phyloP scores from a whole-genome alignment of 2,113 vertebrate genomes.

The Lipotes vexillifer region DNA sequence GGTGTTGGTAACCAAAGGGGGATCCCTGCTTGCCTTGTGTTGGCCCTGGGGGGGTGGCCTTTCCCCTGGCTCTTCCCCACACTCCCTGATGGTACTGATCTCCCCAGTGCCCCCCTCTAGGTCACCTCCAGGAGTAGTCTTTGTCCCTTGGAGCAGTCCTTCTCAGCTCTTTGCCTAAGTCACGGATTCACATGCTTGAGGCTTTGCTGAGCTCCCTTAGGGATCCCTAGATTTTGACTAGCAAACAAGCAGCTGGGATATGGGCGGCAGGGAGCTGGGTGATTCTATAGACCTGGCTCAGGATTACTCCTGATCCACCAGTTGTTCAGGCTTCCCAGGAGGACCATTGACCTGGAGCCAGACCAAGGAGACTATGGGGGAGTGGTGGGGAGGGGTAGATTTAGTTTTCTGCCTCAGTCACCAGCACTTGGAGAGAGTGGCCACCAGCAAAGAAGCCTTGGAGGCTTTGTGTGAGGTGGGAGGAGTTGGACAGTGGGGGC shows the following conservation, averaged over 20 bases:
- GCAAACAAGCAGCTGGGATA: not conserved
- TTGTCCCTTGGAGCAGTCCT: not conserved
- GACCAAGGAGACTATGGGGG: not conserved
- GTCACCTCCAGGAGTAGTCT: not conserved
- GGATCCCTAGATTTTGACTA: not conserved
- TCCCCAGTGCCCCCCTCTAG: not conserved
- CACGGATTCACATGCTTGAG: not conserved
- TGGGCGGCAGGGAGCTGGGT: not conserved
- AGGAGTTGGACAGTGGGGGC: accelerated
- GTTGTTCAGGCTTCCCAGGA: not conserved
- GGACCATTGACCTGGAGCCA: not conserved
- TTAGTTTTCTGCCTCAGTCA: not conserved
- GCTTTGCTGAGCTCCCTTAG: not conserved
- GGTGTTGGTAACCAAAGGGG: not conserved
- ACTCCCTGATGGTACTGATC: not conserved
- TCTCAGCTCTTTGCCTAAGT: not conserved
- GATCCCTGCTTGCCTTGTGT: not conserved
- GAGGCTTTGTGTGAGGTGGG: not conserved
- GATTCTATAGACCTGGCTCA: not conserved
- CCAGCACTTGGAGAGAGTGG: not conserved
- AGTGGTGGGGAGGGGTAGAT: not conserved
- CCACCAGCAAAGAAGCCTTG: not conserved
- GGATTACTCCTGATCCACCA: not conserved
- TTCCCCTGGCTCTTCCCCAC: not conserved
- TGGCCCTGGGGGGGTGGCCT: not conserved